A percentile compares a stretch with the other conserved stretches of the same genome.
These are phyloP conservation scores for Equus quagga DNA, from an alignment of 2,113 vertebrate species.

Conservation along the genomic window DNA sequence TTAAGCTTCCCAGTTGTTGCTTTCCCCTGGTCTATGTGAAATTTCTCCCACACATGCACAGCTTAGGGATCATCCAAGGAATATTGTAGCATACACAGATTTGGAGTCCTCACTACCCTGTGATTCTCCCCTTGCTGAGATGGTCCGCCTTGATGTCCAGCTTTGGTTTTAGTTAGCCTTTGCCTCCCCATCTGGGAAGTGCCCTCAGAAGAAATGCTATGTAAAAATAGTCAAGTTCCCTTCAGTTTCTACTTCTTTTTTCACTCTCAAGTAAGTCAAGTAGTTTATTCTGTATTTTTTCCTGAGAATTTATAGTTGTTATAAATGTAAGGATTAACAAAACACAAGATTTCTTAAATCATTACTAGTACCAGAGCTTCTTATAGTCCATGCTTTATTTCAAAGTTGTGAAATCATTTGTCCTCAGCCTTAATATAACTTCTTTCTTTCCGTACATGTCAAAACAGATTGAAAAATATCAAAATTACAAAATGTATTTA, in stretches of 20 bases:
- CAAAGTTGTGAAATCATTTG: neutral
- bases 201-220: neutral
- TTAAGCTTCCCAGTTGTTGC: neutral
- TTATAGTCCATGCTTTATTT: neutral
- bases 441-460: neutral
- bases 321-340: constrained; percentile 6
- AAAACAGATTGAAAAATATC: neutral
- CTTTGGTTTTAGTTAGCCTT: neutral
- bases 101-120: neutral
- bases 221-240: neutral
- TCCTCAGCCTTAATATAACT: neutral
- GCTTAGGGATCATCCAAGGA: neutral
- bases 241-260: neutral
- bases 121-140: neutral
- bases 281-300: constrained; percentile 36
- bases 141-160: neutral
- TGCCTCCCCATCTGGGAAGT: neutral
- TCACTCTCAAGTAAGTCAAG: neutral
- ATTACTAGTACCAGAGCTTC: neutral
- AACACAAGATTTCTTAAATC: neutral
- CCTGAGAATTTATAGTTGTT: neutral
- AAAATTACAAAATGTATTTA: neutral
- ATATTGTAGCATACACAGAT: neutral
- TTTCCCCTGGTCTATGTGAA: neutral
- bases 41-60: neutral